Conservation (phyloP, 2,888 invertebrate genomes). For the Brenthis hecate region DNA sequence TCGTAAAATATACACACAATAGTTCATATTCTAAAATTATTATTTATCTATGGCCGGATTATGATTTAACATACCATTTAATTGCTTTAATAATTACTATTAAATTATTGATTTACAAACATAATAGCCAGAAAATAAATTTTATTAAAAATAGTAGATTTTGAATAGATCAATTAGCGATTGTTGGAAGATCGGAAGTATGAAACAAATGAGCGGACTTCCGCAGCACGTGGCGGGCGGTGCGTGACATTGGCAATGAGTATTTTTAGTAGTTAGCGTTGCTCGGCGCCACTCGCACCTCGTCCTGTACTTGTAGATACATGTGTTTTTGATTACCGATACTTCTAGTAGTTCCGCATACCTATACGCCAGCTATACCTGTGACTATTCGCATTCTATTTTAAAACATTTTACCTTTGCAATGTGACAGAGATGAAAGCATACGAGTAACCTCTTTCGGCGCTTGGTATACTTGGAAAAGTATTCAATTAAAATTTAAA, state of each 20-base stretch:
- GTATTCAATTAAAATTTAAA: background rate
- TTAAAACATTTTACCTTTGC: background rate
- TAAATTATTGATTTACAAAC: no score
- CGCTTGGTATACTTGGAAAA: background rate
- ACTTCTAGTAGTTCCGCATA: conserved; percentile 12
- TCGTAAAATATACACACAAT: background rate
- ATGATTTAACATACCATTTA: no score
- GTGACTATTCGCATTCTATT: background rate
- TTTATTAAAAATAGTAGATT: no score
- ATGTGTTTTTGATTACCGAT: conserved; percentile 9
- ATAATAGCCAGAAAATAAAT: no score
- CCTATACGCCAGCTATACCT: background rate
- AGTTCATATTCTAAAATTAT: no score
- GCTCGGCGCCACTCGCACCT: background rate
- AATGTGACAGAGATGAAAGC: background rate
- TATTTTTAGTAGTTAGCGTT: conserved; percentile 31
- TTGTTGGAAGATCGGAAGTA: conserved; percentile 16
- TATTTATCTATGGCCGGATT: no score
- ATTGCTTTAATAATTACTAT: no score
- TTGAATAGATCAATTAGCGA: background rate
- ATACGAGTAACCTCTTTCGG: background rate
- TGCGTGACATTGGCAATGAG: conserved; percentile 40
- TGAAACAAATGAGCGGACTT: conserved; percentile 20
- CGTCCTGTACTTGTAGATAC: background rate
- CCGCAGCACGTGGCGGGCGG: conserved; percentile 4